Conservation (phyloP, 1,140 invertebrate species). For the Diabrotica undecimpunctata region DNA sequence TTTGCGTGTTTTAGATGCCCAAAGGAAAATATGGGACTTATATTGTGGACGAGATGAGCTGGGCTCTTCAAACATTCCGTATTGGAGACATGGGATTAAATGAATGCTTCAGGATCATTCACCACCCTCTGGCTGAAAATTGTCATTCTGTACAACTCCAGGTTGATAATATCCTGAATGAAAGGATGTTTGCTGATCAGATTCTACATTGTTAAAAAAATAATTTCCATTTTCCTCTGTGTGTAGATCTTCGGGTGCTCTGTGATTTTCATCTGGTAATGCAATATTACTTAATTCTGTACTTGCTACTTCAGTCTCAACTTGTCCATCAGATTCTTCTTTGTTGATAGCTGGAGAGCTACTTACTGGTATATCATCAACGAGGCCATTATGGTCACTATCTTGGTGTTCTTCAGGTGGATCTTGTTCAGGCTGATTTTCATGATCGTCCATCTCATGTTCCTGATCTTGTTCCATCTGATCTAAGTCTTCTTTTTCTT, state of each 20-base stretch:
- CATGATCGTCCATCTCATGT: constrained; percentile 12
- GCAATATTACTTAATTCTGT: not conserved
- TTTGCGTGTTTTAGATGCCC: not conserved
- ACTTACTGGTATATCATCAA: not conserved
- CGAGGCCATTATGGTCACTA: constrained; percentile 4
- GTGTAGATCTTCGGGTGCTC: too few species aligned
- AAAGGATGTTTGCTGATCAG: too few species aligned
- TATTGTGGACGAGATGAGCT: too few species aligned
- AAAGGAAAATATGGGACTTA: not conserved
- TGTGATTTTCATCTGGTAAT: not conserved
- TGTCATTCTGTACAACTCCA: too few species aligned
- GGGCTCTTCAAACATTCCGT: too few species aligned
- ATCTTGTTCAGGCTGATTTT: constrained; percentile 19
- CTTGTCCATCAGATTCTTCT: not conserved
- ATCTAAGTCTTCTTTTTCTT: constrained; percentile 34
- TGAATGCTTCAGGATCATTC: constrained; percentile 36
- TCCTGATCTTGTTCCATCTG: constrained; percentile 37
- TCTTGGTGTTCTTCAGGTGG: constrained; percentile 21
- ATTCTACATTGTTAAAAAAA: too few species aligned
- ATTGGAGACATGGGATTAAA: not conserved
- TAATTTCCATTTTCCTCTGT: too few species aligned
- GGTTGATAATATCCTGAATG: too few species aligned
- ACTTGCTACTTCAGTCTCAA: not conserved
- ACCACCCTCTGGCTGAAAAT: too few species aligned
- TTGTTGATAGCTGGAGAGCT: not conserved